A percentile compares a stretch with the other conserved stretches of the same genome.
Evolutionary conservation across 2,888 invertebrate species (phyloP).

Genomic region (Xylota segnis): DNA sequence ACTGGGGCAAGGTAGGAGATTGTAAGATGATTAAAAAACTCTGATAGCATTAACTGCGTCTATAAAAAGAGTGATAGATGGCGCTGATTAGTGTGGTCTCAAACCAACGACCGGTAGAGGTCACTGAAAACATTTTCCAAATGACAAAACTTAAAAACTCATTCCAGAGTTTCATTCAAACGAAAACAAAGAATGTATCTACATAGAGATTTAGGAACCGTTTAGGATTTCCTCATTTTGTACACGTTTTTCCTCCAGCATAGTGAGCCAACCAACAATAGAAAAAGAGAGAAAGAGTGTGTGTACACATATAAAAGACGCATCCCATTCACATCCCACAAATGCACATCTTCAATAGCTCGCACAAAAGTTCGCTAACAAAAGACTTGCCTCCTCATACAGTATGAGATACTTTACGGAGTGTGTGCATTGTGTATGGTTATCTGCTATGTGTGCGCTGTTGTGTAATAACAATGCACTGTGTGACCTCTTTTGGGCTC

Average conservation of each 20-base stretch:
- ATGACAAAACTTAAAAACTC: neutral
- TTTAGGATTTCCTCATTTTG: conserved; percentile 50
- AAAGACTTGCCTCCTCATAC: neutral
- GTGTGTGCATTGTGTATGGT: neutral
- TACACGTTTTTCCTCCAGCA: conserved; percentile 22
- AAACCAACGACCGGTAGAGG: neutral
- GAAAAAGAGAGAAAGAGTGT: conserved; percentile 16
- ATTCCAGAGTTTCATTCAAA: neutral
- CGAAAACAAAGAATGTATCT: conserved; percentile 13
- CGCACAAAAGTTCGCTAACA: conserved; percentile 30
- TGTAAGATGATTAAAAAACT: conserved; percentile 1
- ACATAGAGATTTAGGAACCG: conserved; percentile 31
- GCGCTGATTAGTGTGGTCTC: neutral
- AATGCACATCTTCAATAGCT: conserved; percentile 35
- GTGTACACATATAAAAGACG: neutral
- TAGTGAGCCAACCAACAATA: conserved; percentile 21
- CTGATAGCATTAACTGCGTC: conserved; percentile 5
- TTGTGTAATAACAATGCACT: conserved; percentile 36
- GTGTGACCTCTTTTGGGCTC: conserved; percentile 35
- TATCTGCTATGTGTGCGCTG: conserved; percentile 11
- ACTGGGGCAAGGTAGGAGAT: neutral
- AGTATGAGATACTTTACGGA: conserved; percentile 15
- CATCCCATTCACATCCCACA: conserved; percentile 40
- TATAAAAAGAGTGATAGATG: neutral
- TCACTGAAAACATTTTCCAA: too few relatives aligned